Percentiles rank a stretch among this genome's conserved stretches.
phyloP scores from a whole-genome alignment of 30 jellyfish, hydroid and myxozoan species.

The Catostylus mosaicus region DNA sequence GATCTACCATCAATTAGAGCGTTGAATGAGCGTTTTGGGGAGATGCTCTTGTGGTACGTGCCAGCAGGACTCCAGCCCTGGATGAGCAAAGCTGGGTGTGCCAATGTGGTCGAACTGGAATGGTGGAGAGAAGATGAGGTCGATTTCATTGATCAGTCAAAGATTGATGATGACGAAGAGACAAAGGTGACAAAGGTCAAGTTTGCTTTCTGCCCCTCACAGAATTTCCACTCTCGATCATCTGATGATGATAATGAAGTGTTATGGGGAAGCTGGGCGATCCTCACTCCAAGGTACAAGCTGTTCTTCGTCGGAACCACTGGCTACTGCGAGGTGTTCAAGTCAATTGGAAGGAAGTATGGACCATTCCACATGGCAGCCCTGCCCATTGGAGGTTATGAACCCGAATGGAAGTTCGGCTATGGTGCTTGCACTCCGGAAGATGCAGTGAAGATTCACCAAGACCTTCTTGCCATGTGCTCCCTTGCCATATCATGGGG shows the following conservation, averaged over 20 bases:
- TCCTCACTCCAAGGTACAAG: slow-evolving; percentile 90
- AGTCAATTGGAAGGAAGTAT: slow-evolving; percentile 90
- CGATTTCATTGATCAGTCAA: slow-evolving; percentile 93
- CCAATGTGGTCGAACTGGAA: slow-evolving; percentile 93
- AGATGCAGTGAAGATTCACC: slow-evolving; percentile 95
- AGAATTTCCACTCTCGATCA: slow-evolving; percentile 85
- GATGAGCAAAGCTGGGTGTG: slow-evolving; percentile 95
- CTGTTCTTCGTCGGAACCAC: slow-evolving; percentile 89
- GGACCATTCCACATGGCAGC: slow-evolving; percentile 99
- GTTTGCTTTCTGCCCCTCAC: slow-evolving; percentile 94
- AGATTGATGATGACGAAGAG: slow-evolving; percentile 92
- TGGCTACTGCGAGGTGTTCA: slow-evolving; percentile 95
- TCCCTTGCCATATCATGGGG: slow-evolving; percentile 98
- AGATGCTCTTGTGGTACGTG: slow-evolving; percentile 95
- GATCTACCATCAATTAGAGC: slow-evolving; percentile 90
- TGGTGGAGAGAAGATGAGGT: slow-evolving; percentile 99
- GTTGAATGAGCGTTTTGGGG: slow-evolving; percentile 89
- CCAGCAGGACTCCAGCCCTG: slow-evolving; percentile 93
- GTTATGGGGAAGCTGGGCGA: slow-evolving; percentile 97
- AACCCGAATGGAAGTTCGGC: slow-evolving; percentile 86
- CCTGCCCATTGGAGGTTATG: slow-evolving; percentile 96
- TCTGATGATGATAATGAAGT: slow-evolving; percentile 92
- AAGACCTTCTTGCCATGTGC: slow-evolving; percentile 96
- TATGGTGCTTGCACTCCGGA: slow-evolving; percentile 97
- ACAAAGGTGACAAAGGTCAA: slow-evolving; percentile 84